These are phyloP conservation scores for Lontra canadensis DNA, from an alignment of 2,113 vertebrate genomes.

Conservation along the genomic window DNA sequence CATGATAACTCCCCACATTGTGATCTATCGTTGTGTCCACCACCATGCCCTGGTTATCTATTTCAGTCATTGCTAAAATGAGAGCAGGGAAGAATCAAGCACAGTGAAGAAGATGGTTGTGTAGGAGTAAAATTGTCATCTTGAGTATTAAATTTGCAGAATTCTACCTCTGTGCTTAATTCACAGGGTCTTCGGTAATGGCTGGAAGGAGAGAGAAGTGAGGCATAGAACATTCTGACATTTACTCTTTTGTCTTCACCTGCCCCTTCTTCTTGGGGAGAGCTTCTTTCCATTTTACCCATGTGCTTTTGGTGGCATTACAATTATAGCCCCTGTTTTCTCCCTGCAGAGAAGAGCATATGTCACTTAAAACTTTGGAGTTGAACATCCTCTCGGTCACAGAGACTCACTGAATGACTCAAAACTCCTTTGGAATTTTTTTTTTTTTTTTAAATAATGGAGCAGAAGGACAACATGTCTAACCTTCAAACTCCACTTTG, in stretches of 20 bases:
- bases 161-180: background rate
- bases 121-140: background rate
- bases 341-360: background rate
- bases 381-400: background rate
- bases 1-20: background rate
- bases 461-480: background rate
- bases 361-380: background rate
- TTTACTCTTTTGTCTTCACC: background rate
- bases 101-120: background rate
- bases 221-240: background rate
- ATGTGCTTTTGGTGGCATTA: background rate
- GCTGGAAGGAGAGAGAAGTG: background rate
- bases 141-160: background rate
- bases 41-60: background rate
- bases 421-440: background rate
- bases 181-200: background rate
- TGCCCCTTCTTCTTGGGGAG: background rate
- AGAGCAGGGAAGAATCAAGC: background rate
- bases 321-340: background rate
- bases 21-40: background rate
- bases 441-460: background rate
- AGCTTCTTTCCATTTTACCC: background rate
- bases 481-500: background rate
- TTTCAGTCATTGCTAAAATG: background rate
- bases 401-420: background rate